Evolutionary conservation across 1,140 invertebrate genomes (phyloP).

Genomic region (Cydia strobilella): DNA sequence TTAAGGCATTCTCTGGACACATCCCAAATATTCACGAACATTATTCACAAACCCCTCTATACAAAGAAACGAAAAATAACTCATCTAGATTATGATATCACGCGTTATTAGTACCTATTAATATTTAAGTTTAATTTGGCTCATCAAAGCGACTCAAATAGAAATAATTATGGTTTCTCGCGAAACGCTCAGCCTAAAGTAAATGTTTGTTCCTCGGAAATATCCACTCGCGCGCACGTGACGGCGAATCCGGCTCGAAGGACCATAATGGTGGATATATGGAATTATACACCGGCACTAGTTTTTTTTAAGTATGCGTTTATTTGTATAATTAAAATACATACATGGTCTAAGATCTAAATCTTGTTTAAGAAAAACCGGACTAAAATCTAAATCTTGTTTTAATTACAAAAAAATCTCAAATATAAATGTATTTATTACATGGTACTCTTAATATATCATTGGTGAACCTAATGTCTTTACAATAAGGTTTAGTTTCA

Average conservation of each 20-base stretch:
- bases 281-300: no score
- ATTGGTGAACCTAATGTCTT: no score
- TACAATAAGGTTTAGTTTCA: no score
- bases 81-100: background rate
- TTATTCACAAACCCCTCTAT: background rate
- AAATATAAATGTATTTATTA: no score
- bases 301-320: no score
- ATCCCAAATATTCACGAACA: background rate
- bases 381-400: no score
- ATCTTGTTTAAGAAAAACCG: no score
- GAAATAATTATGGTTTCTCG: constrained; percentile 18
- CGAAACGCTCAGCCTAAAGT: background rate
- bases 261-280: background rate
- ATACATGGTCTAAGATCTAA: no score
- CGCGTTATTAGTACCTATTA: background rate
- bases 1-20: constrained; percentile 4
- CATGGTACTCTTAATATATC: no score
- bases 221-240: constrained; percentile 33
- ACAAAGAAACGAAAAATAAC: background rate
- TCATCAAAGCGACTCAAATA: constrained; percentile 16
- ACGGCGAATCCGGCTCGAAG: constrained; percentile 14
- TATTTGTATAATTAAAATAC: no score
- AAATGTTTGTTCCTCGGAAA: constrained; percentile 35
- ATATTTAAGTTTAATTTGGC: background rate
- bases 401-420: no score